These are phyloP conservation scores for Leptodactylus fuscus DNA, from an alignment of 2,113 vertebrate species.

Conservation along the genomic window DNA sequence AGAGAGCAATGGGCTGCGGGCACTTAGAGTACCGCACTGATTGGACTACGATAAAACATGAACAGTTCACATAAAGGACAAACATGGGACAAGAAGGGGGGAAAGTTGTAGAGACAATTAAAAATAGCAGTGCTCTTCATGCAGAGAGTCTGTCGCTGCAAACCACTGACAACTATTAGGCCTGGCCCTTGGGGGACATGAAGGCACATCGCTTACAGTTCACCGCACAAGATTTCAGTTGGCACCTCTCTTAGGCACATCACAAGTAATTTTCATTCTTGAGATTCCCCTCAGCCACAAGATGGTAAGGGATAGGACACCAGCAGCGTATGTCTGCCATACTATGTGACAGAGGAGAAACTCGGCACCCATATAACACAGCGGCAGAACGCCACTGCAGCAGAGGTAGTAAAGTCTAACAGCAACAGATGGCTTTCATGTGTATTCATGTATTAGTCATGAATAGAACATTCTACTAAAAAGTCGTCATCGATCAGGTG, in stretches of 20 bases:
- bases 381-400: conserved; percentile 14
- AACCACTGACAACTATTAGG: not conserved
- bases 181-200: conserved; percentile 23
- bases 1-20: conserved; percentile 52
- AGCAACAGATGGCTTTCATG: conserved; percentile 27
- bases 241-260: conserved; percentile 62
- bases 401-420: conserved; percentile 2
- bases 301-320: conserved; percentile 39
- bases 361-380: not conserved
- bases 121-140: conserved; percentile 14
- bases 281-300: conserved; percentile 16
- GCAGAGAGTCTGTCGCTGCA: accelerated
- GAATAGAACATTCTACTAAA: conserved; percentile 33
- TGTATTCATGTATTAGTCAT: conserved; percentile 29
- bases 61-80: conserved; percentile 60
- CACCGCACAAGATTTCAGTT: conserved; percentile 56
- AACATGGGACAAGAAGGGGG: conserved; percentile 20
- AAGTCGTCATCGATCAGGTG: not conserved
- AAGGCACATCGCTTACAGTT: conserved; percentile 45
- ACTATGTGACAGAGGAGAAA: not conserved
- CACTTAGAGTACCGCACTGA: conserved; percentile 46
- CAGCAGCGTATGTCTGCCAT: conserved; percentile 28
- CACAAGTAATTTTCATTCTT: conserved; percentile 55
- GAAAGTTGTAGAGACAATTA: conserved; percentile 56
- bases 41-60: conserved; percentile 45